These are phyloP conservation scores for Cacatua alba DNA, from an alignment of 2,113 vertebrate species.

Conservation along the genomic window DNA sequence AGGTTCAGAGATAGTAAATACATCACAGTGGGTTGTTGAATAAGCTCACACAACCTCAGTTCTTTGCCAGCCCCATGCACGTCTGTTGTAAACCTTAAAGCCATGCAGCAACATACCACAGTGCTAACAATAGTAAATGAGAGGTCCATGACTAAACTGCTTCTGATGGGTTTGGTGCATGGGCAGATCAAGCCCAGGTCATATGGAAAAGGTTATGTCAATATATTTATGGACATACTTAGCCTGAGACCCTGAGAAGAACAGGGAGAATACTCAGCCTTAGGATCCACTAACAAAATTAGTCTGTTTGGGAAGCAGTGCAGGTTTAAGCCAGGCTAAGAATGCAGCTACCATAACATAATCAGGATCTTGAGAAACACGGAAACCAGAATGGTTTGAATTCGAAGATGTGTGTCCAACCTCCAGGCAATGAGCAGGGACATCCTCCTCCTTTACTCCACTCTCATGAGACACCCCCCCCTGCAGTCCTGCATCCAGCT, in stretches of 20 bases:
- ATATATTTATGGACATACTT: neutral
- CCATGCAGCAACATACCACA: accelerated
- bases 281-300: neutral
- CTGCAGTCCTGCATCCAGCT: neutral
- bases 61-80: neutral
- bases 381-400: neutral
- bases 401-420: neutral
- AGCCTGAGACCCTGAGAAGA: neutral
- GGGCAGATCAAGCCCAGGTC: neutral
- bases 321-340: neutral
- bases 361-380: neutral
- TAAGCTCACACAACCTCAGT: neutral
- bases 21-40: neutral
- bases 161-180: neutral
- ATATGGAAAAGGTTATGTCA: neutral
- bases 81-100: neutral
- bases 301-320: neutral
- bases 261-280: neutral
- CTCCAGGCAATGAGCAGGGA: no score
- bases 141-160: neutral
- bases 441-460: neutral
- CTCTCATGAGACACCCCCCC: neutral
- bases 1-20: neutral
- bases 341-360: neutral
- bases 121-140: neutral